A percentile compares a stretch with the other conserved stretches of the same genome.
phyloP scores from a whole-genome alignment of 2,113 vertebrate genomes.

The Silurus meridionalis region DNA sequence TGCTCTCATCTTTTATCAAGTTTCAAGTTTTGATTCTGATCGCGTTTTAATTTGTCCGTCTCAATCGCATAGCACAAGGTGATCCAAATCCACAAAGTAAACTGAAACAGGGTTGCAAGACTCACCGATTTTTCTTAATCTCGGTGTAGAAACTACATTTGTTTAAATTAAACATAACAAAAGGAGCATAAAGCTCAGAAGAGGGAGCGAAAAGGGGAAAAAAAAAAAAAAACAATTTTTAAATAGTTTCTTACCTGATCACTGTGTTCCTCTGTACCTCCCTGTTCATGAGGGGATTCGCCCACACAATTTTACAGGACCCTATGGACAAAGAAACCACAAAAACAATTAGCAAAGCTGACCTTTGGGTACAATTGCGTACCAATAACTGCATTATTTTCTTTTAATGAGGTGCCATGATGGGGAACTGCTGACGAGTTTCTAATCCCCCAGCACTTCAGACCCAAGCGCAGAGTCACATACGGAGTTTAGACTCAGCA shows the following conservation, averaged over 20 bases:
- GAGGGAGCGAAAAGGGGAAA: background rate
- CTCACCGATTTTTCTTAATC: background rate
- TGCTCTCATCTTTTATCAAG: constrained; percentile 40
- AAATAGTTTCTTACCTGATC: constrained; percentile 41
- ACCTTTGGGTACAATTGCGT: background rate
- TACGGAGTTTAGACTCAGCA: background rate
- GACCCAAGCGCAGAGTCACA: background rate
- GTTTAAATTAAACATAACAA: background rate
- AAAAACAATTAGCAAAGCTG: background rate
- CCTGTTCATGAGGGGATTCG: constrained; percentile 62
- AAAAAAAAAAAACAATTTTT: too few relatives aligned
- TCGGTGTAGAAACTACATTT: background rate
- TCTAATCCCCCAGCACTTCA: background rate
- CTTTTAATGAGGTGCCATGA: background rate
- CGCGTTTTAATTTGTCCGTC: constrained; percentile 9
- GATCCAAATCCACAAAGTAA: background rate
- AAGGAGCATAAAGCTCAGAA: background rate
- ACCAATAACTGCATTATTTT: background rate
- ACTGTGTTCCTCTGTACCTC: constrained; percentile 35
- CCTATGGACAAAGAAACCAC: constrained; percentile 42
- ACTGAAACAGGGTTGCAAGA: background rate
- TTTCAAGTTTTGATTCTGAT: constrained; percentile 12
- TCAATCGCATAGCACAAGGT: background rate
- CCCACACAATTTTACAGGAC: constrained; percentile 48
- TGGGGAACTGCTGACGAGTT: background rate